Evolutionary conservation across 2,888 invertebrate species (phyloP).

Genomic region (Synanthedon tipuliformis): DNA sequence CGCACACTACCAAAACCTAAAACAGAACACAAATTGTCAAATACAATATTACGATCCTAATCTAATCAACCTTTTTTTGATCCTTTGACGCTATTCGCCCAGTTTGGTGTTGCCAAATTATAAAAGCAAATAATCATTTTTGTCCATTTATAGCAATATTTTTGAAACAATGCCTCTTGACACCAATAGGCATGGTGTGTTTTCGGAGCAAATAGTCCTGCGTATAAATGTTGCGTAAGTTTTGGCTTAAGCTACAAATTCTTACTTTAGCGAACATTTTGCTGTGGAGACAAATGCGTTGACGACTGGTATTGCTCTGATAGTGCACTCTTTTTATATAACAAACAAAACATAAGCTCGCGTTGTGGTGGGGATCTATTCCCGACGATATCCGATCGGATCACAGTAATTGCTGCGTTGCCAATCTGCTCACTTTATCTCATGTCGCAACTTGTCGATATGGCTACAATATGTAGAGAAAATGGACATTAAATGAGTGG

Average conservation of each 20-base stretch:
- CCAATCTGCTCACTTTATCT: slow-evolving; percentile 59
- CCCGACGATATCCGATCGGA: slow-evolving; percentile 63
- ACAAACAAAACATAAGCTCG: slow-evolving; percentile 56
- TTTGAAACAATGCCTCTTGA: not conserved
- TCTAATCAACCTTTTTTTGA: slow-evolving; percentile 12
- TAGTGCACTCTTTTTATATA: slow-evolving; percentile 65
- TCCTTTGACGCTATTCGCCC: too few relatives aligned
- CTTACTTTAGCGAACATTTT: slow-evolving; percentile 68
- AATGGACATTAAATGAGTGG: slow-evolving; percentile 46
- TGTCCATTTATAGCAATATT: not conserved
- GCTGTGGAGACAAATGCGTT: slow-evolving; percentile 54
- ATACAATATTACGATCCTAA: slow-evolving; percentile 26
- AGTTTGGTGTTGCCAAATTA: not conserved
- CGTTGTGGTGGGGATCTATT: slow-evolving; percentile 47
- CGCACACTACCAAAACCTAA: slow-evolving; percentile 43
- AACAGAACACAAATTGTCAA: slow-evolving; percentile 6
- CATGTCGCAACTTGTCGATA: slow-evolving; percentile 51
- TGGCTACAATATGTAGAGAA: slow-evolving; percentile 47
- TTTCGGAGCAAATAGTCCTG: slow-evolving; percentile 21
- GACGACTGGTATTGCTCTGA: slow-evolving; percentile 53
- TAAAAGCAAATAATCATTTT: not conserved
- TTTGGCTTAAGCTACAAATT: slow-evolving; percentile 20
- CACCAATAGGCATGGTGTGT: not conserved
- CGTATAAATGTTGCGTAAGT: slow-evolving; percentile 24
- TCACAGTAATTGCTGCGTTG: slow-evolving; percentile 60